Base-by-base conservation (phyloP, 2,888 invertebrate genomes). In the Heliconius sara region DNA sequence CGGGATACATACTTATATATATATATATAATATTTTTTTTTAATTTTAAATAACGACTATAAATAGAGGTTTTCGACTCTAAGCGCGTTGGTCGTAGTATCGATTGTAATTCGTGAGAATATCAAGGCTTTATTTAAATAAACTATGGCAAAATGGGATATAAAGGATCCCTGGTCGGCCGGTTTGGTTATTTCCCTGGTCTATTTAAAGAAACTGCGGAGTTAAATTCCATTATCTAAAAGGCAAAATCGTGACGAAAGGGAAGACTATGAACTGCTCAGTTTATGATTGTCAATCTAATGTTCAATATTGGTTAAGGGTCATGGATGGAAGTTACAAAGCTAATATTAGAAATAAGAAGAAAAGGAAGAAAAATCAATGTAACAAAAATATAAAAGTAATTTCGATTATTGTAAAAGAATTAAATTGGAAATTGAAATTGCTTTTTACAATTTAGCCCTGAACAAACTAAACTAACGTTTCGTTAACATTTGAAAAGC, bases 391-490 rank as follows among this genome's bases (percentile, higher is more conserved):
- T 71, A 71, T 47, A 6, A 47, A 71, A 52, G 12, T 47, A 71
- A 71, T 4, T 57, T 27, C 68, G 25, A 68, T 25, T 30, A 30
- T 52, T 34, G 30, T 57, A 34, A 71, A 7, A 25, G 72, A 57
- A 73, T 30, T 57, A 73, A 73, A 34, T 73, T 73, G 57, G 34
- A 52, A 52, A 73, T 34, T 47, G 72, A 75, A 66, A 65, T 39
- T 47, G 27, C 12, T 39, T 19, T 43, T 25, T 43, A 22, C 52
- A 77, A 47, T 63, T 27, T 30, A 68, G 3, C 78, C 22, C n/a
- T 25, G 43, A 63, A 68, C 65, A 68, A 76, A 63, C 75, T 39
- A 78, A 78, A 74, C 27, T 74, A 65, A 47, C 60, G 6, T 25
- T 68, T 39, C 60, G 65, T 27, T 16, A 27, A 27, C 25, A 70